A percentile compares a stretch with the other conserved stretches of the same genome.
Conservation (phyloP, 2,888 invertebrate species). For the Crepidodera aurea region DNA sequence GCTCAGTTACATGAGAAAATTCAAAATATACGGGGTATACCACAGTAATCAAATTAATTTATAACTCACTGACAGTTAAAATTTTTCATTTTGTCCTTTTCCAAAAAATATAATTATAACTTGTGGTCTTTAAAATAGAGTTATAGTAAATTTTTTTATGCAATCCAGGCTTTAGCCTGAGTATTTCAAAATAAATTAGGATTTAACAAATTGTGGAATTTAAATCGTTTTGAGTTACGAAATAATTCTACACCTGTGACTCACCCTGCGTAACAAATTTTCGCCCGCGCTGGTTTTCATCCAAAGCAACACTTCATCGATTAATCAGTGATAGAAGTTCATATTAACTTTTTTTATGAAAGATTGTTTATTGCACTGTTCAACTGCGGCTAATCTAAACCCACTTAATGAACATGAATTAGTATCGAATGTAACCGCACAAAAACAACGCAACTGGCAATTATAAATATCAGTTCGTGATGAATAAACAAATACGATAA, state of each 20-base stretch:
- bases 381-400: slow-evolving; percentile 29
- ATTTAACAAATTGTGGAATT: too few species aligned
- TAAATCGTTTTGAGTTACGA: too few species aligned
- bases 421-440: slow-evolving; percentile 28
- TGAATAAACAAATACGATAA: slow-evolving; percentile 53
- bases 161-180: too few species aligned
- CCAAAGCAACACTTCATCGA: neutral
- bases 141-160: too few species aligned
- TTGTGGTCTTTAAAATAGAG: too few species aligned
- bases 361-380: slow-evolving; percentile 38
- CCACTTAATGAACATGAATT: slow-evolving; percentile 19
- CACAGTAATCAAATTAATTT: too few species aligned
- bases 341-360: slow-evolving; percentile 1
- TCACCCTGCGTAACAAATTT: neutral
- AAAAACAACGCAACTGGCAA: slow-evolving; percentile 37
- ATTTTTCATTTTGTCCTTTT: too few species aligned
- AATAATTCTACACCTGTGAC: too few species aligned
- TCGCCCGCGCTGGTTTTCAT: neutral
- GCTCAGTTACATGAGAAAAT: neutral
- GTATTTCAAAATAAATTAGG: too few species aligned
- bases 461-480: slow-evolving; percentile 48
- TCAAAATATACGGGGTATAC: neutral
- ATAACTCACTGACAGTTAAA: too few species aligned
- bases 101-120: too few species aligned
- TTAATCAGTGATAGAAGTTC: slow-evolving; percentile 1